Percentiles rank a stretch among this genome's conserved stretches.
These are phyloP conservation scores for Drosophila multiciliata DNA, from an alignment of 2,888 invertebrate genomes.

Conservation along the genomic window DNA sequence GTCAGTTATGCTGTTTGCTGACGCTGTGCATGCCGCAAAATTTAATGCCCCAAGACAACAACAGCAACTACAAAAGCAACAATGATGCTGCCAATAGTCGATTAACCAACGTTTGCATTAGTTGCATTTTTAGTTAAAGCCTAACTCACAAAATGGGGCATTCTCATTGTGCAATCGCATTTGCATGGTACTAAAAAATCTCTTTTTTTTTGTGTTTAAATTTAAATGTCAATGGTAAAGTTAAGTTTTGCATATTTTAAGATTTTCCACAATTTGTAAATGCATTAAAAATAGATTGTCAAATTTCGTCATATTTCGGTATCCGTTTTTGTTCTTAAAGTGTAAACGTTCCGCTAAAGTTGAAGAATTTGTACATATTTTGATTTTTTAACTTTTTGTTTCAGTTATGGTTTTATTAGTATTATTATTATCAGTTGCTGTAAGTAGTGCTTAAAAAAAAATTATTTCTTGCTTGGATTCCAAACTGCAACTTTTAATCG, in stretches of 20 bases:
- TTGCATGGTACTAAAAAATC: neutral
- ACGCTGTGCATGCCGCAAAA: slow-evolving; percentile 53
- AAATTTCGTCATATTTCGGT: neutral
- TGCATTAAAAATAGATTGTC: neutral
- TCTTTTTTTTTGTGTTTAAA: neutral
- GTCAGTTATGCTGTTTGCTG: slow-evolving; percentile 18
- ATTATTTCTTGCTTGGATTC: too few species aligned
- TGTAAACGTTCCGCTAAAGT: neutral
- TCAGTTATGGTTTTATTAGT: neutral
- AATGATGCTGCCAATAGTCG: slow-evolving; percentile 49
- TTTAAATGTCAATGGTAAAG: neutral
- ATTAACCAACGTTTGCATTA: slow-evolving; percentile 38
- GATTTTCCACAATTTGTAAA: neutral
- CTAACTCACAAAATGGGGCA: neutral
- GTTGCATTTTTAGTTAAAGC: neutral
- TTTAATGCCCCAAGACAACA: slow-evolving; percentile 46
- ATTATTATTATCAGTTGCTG: neutral
- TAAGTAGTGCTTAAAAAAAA: neutral
- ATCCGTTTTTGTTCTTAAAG: neutral
- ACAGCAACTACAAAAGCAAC: slow-evolving; percentile 27
- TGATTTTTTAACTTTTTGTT: neutral
- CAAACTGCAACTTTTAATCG: neutral
- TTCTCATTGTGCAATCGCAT: slow-evolving; percentile 1
- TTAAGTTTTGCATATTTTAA: neutral
- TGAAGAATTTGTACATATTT: neutral